phyloP scores from a whole-genome alignment of 1,140 invertebrate genomes.

The Patella vulgata region DNA sequence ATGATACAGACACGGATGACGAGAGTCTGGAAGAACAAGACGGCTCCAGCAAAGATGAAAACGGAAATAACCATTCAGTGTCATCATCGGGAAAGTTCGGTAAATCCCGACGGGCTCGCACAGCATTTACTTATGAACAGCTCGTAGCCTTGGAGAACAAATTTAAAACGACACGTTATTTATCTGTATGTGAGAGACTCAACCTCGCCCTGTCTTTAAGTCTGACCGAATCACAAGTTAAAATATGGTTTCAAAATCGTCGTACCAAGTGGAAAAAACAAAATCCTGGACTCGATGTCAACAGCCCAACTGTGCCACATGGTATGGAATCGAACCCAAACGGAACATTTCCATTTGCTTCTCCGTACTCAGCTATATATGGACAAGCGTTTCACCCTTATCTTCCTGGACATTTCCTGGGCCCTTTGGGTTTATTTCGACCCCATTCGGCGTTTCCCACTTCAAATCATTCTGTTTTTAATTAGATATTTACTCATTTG shows the following conservation, averaged over 20 bases:
- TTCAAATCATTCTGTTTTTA: slow-evolving; percentile 14
- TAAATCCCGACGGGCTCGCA: slow-evolving; percentile 89
- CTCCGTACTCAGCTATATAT: slow-evolving; percentile 14
- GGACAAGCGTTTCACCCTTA: slow-evolving; percentile 28
- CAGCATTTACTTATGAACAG: slow-evolving; percentile 98
- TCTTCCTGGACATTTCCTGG: slow-evolving; percentile 16
- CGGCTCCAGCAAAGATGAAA: background rate
- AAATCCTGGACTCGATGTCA: slow-evolving; percentile 97
- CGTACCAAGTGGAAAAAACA: slow-evolving; percentile 99
- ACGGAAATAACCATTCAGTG: background rate
- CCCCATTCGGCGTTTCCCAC: slow-evolving; percentile 9
- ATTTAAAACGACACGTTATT: slow-evolving; percentile 96
- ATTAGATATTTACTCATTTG: too few relatives aligned
- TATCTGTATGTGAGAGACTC: slow-evolving; percentile 95
- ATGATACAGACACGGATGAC: background rate
- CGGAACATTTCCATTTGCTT: slow-evolving; percentile 12
- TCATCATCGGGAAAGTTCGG: slow-evolving; percentile 62
- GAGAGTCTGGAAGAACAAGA: background rate
- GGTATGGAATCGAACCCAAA: slow-evolving; percentile 3
- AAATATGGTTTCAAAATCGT: slow-evolving; percentile 76
- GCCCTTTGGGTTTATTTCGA: slow-evolving; percentile 15
- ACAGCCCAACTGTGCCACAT: slow-evolving; percentile 79
- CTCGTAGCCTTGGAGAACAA: slow-evolving; percentile 97
- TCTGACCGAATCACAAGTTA: slow-evolving; percentile 91
- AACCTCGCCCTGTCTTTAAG: slow-evolving; percentile 93